Evolutionary conservation across 2,113 vertebrate species (phyloP), one percentile per base, ranked within the genome.

Genomic region (Centrocercus urophasianus): DNA sequence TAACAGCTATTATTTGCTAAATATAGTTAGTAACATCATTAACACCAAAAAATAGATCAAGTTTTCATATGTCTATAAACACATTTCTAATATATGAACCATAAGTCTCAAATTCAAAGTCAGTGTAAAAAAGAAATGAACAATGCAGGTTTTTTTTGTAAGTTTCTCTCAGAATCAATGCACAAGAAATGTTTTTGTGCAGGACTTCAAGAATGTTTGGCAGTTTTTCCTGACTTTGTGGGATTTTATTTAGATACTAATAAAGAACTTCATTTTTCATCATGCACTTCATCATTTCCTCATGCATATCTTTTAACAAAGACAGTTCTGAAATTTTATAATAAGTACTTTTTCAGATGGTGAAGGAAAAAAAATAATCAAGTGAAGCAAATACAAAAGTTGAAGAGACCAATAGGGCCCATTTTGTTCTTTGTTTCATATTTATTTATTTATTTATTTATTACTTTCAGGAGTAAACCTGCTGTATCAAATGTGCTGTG

Each of bases 251-350:
- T 61, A 47, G 72, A 40, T 40, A 42, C 7, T 40, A 61, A 63
- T 79, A 40, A 85, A 73, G 36, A 84, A n/a, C 14, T 5, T 74
- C 0, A 2, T 61, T 89, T 88, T 94, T 70, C 52, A 52, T 83
- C 5, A 40, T 18, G 11, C 4, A 34, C 21, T 79, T 16, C 42
- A 18, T 6, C 47, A 19, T 61, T 89, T 80, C 17, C 54, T 77
- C 78, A 17, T 28, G 27, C 52, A 30, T 54, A 28, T 30, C 52
- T 59, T n/a, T n/a, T 71, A 83, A 10, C 34, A 85, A 80, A 85
- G 42, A 20, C 3, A 19, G 70, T 89, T 92, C 24, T 89, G 60
- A 88, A 92, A 54, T 93, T 30, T 10, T 66, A 85, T 59, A 28
- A 22, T 18, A 19, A 54, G 52, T 10, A 3, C 50, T 73, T 52